phyloP scores from a whole-genome alignment of 2,888 invertebrate genomes.

The Prionchulus punctatus region DNA sequence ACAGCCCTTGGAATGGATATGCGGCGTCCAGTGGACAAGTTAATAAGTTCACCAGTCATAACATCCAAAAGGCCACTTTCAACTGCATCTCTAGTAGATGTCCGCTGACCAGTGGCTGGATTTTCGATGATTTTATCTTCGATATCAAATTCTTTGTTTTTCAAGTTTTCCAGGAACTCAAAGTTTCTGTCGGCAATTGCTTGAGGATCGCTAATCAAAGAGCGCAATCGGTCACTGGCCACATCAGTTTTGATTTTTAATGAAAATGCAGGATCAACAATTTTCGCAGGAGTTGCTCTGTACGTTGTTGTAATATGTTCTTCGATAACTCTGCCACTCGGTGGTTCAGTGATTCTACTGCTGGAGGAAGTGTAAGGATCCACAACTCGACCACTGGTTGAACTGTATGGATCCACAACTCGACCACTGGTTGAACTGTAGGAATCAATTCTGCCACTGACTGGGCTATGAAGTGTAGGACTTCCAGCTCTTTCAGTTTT shows the following conservation, averaged over 20 bases:
- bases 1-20: slow-evolving; percentile 69
- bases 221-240: slow-evolving; percentile 12
- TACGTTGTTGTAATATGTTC: not conserved
- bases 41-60: slow-evolving; percentile 65
- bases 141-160: slow-evolving; percentile 20
- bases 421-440: not conserved
- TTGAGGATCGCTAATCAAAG: slow-evolving; percentile 25
- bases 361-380: not conserved
- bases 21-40: slow-evolving; percentile 64
- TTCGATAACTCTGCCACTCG: not conserved
- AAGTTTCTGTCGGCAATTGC: slow-evolving; percentile 26
- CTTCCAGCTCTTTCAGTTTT: not conserved
- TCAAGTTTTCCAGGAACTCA: slow-evolving; percentile 25
- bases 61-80: slow-evolving; percentile 61
- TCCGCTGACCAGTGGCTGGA: slow-evolving; percentile 41
- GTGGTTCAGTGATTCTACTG: too few species aligned
- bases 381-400: not conserved
- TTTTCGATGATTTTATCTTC: slow-evolving; percentile 25
- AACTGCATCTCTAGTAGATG: slow-evolving; percentile 61
- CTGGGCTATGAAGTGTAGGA: not conserved
- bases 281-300: not conserved
- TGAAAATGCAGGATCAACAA: not conserved
- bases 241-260: slow-evolving; percentile 7
- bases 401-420: not conserved
- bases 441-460: not conserved